Evolutionary conservation across 35 echinoderm and acorn worm genomes (phyloP).

Genomic region (Stichopus chloronotus): DNA sequence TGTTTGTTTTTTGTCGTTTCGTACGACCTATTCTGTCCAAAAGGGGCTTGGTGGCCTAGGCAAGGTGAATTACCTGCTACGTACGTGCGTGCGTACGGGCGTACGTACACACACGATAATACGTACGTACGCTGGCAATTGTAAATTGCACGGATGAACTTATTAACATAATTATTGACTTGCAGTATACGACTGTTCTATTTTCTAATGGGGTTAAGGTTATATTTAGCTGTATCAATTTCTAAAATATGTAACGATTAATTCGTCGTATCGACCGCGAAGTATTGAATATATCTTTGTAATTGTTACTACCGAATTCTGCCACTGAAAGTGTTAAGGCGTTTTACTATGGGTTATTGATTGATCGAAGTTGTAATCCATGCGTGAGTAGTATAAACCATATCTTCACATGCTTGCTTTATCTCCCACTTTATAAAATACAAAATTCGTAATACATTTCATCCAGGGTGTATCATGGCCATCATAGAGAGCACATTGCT

Average conservation of each 20-base stretch:
- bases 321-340: background rate
- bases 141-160: constrained; percentile 40
- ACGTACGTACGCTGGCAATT: background rate
- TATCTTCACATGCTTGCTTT: background rate
- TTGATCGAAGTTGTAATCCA: background rate
- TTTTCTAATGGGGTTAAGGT: background rate
- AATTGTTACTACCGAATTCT: background rate
- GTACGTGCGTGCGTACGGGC: background rate
- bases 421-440: background rate
- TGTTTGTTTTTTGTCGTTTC: background rate
- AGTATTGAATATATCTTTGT: background rate
- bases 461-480: background rate
- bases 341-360: background rate
- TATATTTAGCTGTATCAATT: background rate
- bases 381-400: background rate
- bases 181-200: constrained; percentile 35
- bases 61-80: constrained; percentile 24
- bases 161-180: constrained; percentile 56
- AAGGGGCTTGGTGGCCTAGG: constrained; percentile 18
- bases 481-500: too few relatives aligned
- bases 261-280: background rate
- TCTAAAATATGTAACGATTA: background rate
- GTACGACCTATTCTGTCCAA: background rate
- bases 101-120: background rate
- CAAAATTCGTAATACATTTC: constrained; percentile 31